phyloP scores from a whole-genome alignment of 2,797 vertebrate species.

The Gouania willdenowi region DNA sequence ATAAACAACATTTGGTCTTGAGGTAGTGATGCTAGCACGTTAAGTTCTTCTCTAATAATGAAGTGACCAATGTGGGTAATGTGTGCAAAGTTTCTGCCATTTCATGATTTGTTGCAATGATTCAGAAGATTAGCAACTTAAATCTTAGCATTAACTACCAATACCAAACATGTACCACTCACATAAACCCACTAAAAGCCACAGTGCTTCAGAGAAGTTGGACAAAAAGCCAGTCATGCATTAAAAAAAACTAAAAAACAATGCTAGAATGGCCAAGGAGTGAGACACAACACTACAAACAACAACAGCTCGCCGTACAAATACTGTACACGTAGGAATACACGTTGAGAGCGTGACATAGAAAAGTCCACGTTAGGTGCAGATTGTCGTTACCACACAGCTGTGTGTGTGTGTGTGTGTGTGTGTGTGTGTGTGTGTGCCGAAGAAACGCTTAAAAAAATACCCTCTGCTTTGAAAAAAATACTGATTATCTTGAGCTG shows the following conservation, averaged over 20 bases:
- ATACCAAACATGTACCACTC: slow-evolving; percentile 55
- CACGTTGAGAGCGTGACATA: slow-evolving; percentile 22
- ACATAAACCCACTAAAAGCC: slow-evolving; percentile 52
- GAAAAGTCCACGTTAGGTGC: slow-evolving; percentile 31
- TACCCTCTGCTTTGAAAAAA: slow-evolving; percentile 74
- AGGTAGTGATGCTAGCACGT: too few species aligned
- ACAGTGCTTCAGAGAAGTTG: slow-evolving; percentile 28
- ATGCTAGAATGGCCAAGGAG: slow-evolving; percentile 22
- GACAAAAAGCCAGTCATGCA: slow-evolving; percentile 61
- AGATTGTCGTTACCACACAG: too few species aligned
- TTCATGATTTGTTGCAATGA: slow-evolving; percentile 34
- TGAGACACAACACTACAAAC: slow-evolving; percentile 44
- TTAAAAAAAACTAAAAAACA: slow-evolving; percentile 35
- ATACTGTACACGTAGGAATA: slow-evolving; percentile 38
- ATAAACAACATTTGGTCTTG: too few species aligned
- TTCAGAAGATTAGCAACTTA: slow-evolving; percentile 41
- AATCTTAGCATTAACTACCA: slow-evolving; percentile 37
- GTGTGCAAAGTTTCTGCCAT: too few species aligned
- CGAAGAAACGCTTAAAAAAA: slow-evolving; percentile 81
- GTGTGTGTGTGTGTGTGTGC: background rate
- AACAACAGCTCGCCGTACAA: slow-evolving; percentile 49
- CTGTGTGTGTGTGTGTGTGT: slow-evolving; percentile 12
- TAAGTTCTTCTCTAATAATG: too few species aligned
- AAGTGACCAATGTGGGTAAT: too few species aligned
- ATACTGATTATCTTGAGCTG: slow-evolving; percentile 75